These are phyloP conservation scores for Stenoptilia bipunctidactyla DNA, from an alignment of 2,888 invertebrate genomes.

Conservation along the genomic window DNA sequence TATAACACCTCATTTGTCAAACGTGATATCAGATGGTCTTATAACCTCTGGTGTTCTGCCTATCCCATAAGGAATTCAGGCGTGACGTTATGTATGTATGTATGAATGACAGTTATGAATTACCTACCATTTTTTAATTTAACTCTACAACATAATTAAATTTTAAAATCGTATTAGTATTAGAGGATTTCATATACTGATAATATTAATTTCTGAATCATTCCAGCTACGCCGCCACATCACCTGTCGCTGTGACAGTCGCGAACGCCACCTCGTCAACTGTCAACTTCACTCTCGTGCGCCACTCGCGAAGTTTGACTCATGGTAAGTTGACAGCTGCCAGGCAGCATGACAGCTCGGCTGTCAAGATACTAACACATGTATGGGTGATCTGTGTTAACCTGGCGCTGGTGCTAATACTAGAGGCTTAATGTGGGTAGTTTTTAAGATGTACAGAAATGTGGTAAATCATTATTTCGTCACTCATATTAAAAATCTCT, in stretches of 20 bases:
- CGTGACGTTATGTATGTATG: no score
- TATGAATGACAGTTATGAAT: no score
- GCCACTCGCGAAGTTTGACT: slow-evolving; percentile 26
- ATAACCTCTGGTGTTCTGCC: no score
- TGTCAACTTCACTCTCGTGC: slow-evolving; percentile 31
- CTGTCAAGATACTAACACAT: slow-evolving; percentile 29
- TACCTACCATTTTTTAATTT: slow-evolving; percentile 13
- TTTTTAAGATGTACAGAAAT: no score
- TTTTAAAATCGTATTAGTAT: no score
- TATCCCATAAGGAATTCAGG: no score
- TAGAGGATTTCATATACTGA: no score
- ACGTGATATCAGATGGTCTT: no score
- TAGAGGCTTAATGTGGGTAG: slow-evolving; percentile 23
- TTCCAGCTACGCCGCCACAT: slow-evolving; percentile 30
- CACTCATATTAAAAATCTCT: no score
- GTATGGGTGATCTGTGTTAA: slow-evolving; percentile 33
- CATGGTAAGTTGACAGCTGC: slow-evolving; percentile 38
- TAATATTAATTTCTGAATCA: background rate
- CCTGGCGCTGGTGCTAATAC: slow-evolving; percentile 30
- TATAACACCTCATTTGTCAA: no score
- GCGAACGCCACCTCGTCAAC: slow-evolving; percentile 19
- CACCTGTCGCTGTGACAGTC: slow-evolving; percentile 25
- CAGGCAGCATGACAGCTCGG: slow-evolving; percentile 36
- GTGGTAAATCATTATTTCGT: no score
- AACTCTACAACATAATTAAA: no score